These are phyloP conservation scores for Chaunax sp. DNA, from an alignment of 2,797 vertebrate genomes.

Conservation along the genomic window DNA sequence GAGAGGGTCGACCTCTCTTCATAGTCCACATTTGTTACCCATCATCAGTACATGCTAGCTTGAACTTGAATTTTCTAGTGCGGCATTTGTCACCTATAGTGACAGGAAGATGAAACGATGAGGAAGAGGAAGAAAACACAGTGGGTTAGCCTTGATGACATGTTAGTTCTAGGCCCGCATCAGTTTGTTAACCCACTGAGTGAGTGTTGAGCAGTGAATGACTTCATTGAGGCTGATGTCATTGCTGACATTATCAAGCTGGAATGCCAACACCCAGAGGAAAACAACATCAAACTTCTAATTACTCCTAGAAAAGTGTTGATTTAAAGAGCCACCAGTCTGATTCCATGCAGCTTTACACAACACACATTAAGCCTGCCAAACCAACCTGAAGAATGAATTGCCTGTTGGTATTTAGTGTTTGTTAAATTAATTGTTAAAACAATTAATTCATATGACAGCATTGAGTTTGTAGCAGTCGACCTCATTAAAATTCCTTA, in stretches of 20 bases:
- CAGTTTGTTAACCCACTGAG: conserved; percentile 11
- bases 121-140: conserved; percentile 1
- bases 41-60: not conserved
- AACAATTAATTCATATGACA: conserved; percentile 2
- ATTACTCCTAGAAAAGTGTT: conserved; percentile 18
- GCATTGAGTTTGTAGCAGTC: not conserved
- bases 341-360: not conserved
- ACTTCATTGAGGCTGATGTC: conserved; percentile 89
- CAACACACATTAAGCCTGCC: not conserved
- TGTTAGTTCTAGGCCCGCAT: conserved; percentile 3
- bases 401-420: not conserved
- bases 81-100: not conserved
- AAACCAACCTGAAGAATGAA: not conserved
- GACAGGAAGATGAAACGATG: not conserved
- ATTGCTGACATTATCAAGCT: conserved; percentile 84
- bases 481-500: not conserved
- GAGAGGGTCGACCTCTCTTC: conserved; percentile 2
- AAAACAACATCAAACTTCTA: conserved; percentile 37
- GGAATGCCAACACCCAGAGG: conserved; percentile 76
- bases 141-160: not conserved
- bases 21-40: not conserved
- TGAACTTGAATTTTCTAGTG: not conserved
- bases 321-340: conserved; percentile 12
- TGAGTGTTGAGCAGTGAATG: conserved; percentile 64
- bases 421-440: not conserved